Evolutionary conservation across 2,888 invertebrate species (phyloP).

Genomic region (Dastarcus helophoroides): DNA sequence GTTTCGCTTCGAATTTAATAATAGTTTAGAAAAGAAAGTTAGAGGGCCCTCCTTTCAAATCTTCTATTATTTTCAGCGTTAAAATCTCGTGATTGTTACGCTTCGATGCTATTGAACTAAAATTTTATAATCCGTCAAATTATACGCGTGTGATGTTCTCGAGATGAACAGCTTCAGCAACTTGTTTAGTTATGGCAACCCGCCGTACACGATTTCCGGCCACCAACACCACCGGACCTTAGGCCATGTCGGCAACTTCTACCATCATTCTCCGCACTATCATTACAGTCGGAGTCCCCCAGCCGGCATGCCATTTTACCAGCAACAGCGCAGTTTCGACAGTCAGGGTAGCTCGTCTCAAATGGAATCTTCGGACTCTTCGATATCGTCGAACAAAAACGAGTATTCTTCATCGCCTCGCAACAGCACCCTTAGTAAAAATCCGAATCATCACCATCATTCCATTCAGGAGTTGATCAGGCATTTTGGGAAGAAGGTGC

Average conservation of each 20-base stretch:
- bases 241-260: slow-evolving; percentile 14
- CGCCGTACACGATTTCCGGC: slow-evolving; percentile 21
- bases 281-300: no score
- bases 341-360: slow-evolving; percentile 19
- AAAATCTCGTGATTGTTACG: no score
- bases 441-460: slow-evolving; percentile 42
- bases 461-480: slow-evolving; percentile 67
- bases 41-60: no score
- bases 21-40: no score
- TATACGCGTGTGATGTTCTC: no score
- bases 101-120: no score
- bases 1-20: no score
- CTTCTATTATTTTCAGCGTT: no score
- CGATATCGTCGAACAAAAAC: slow-evolving; percentile 21
- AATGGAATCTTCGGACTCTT: slow-evolving; percentile 18
- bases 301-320: slow-evolving; percentile 26
- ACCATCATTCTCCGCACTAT: slow-evolving; percentile 24
- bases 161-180: slow-evolving; percentile 34
- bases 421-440: slow-evolving; percentile 18
- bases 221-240: slow-evolving; percentile 27
- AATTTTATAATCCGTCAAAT: no score
- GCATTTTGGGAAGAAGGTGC: slow-evolving; percentile 63
- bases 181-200: slow-evolving; percentile 29
- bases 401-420: slow-evolving; percentile 18
- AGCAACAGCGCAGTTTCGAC: slow-evolving; percentile 25